Evolutionary conservation across 2,797 vertebrate genomes (phyloP), one percentile per base, ranked within the genome.

Genomic region (Halcyon badia): DNA sequence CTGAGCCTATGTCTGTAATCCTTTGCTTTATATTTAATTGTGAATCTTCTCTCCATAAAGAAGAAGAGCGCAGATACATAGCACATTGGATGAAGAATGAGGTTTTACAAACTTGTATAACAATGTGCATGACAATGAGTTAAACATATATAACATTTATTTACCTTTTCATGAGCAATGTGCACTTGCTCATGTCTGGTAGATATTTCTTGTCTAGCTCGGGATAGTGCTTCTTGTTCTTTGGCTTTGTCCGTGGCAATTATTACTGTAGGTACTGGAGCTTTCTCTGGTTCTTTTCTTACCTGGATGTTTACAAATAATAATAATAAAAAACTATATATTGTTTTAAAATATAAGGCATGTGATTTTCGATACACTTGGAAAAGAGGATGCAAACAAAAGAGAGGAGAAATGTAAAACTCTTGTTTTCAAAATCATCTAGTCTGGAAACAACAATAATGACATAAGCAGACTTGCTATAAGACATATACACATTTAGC

Each of bases 221-320:
- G 97, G 87, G 94, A 94, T 97, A 98, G 95, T 81, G 94, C 86
- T 95, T 98, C 98, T 93, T 98, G 96, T 61, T 98, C 97, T 89
- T 97, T 98, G 90, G 83, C 46, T 98, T 97, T 97, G 21, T 98
- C 98, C n/a, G 97, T 78, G 22, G 98, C 96, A 81, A 98, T 96
- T 97, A 96, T 92, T 89, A 97, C 97, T 76, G 96, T 97, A 20
- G 98, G 96, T 78, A 97, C 70, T 66, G 98, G 95, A 81, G 91
- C 89, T 95, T 97, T 98, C 81, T 98, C 98, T 20, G 96, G 94
- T 97, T 98, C 98, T 71, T 98, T 98, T 97, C 93, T 98, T 57
- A 97, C 81, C 98, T 98, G 90, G 4, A 72, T 91, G 72, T 97
- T 98, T 97, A 96, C 3, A 84, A 65, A 90, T 37, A 37, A 37